Evolutionary conservation across 2,888 invertebrate species (phyloP).

Genomic region (Sphaerophoria taeniata): DNA sequence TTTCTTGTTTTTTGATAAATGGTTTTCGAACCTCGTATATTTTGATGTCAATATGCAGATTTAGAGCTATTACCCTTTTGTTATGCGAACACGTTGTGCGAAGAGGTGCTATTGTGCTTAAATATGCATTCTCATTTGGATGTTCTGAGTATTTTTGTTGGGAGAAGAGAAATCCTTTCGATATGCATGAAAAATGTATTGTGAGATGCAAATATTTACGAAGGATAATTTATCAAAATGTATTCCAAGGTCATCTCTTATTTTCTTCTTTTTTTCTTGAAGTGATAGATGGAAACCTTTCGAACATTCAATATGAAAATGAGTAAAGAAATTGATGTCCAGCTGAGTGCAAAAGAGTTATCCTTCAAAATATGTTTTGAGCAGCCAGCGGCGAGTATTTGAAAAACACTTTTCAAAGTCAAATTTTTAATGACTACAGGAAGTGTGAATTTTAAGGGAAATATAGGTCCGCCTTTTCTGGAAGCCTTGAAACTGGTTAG

Average conservation of each 20-base stretch:
- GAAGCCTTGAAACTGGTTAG: constrained; percentile 6
- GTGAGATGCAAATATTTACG: constrained; percentile 69
- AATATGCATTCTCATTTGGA: constrained; percentile 38
- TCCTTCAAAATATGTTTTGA: constrained; percentile 4
- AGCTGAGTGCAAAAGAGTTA: constrained; percentile 68
- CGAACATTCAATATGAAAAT: not conserved
- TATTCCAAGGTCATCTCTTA: constrained; percentile 51
- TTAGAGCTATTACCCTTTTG: constrained; percentile 74
- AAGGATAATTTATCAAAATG: constrained; percentile 71
- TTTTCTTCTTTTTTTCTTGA: not conserved
- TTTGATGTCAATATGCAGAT: constrained; percentile 72
- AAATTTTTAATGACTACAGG: constrained; percentile 7
- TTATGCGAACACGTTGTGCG: constrained; percentile 51
- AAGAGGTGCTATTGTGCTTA: constrained; percentile 35
- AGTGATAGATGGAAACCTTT: constrained; percentile 18
- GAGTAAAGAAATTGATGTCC: constrained; percentile 26
- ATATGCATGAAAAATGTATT: constrained; percentile 58
- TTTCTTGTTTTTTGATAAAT: constrained; percentile 53
- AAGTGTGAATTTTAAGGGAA: not conserved
- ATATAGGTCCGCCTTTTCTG: not conserved
- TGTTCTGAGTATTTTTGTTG: not conserved
- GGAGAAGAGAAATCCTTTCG: constrained; percentile 61
- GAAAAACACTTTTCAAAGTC: constrained; percentile 1
- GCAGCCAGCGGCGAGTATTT: not conserved
- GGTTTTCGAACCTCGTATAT: constrained; percentile 53